A percentile compares a stretch with the other conserved stretches of the same genome.
phyloP scores from a whole-genome alignment of 2,797 vertebrate species.

The Phataginus tetradactyla region DNA sequence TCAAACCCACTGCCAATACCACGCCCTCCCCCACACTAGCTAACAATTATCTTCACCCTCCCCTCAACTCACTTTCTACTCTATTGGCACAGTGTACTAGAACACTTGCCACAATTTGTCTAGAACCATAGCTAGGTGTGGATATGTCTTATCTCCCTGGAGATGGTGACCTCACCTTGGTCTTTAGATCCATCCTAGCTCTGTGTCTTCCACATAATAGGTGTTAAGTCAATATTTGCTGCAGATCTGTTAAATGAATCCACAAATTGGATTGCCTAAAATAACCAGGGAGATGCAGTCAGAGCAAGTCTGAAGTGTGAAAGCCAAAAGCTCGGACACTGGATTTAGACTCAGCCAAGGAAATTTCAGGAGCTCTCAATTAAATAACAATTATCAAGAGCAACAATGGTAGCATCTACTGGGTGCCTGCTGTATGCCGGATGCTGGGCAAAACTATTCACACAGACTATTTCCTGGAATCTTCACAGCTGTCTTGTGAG shows the following conservation, averaged over 20 bases:
- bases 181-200: background rate
- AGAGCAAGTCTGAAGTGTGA: background rate
- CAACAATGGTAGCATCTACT: background rate
- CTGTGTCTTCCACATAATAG: background rate
- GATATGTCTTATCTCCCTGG: background rate
- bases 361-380: background rate
- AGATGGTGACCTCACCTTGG: background rate
- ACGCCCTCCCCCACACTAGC: background rate
- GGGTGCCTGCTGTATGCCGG: background rate
- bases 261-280: constrained; percentile 18
- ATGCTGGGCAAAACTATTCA: background rate
- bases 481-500: background rate
- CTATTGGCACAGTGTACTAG: background rate
- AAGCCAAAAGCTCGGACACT: background rate
- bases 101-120: background rate
- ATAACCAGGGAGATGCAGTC: background rate
- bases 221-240: constrained; percentile 57
- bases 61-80: background rate
- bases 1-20: background rate
- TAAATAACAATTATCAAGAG: background rate
- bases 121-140: background rate
- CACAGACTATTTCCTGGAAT: background rate
- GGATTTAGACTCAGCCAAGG: constrained; percentile 8
- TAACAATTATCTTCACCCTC: background rate
- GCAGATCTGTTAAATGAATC: constrained; percentile 32